Conservation (phyloP, 2,113 vertebrate species). For the Prunella himalayana region DNA sequence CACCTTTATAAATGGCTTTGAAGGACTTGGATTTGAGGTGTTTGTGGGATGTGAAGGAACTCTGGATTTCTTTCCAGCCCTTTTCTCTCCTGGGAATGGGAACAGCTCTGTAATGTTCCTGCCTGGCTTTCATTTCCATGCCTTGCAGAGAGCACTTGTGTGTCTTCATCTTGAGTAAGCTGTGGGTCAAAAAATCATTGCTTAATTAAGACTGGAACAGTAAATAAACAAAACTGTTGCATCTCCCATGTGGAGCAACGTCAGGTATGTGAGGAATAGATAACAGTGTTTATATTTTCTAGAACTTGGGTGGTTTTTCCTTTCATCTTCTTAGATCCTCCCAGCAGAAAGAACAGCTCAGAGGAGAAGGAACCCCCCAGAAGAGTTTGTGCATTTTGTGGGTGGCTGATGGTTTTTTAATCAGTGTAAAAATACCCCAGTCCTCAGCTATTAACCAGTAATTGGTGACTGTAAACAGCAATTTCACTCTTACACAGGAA, state of each 20-base stretch:
- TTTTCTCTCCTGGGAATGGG: neutral
- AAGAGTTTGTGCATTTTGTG: neutral
- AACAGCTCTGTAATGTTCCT: neutral
- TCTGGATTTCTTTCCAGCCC: neutral
- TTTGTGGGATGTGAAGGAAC: neutral
- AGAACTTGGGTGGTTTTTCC: neutral
- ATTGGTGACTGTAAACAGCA: neutral
- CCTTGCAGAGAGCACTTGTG: neutral
- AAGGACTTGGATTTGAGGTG: neutral
- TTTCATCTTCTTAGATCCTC: neutral
- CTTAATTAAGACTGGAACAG: constrained; percentile 20
- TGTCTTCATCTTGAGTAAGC: neutral
- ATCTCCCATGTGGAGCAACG: neutral
- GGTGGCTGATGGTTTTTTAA: neutral
- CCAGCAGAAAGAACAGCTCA: neutral
- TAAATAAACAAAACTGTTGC: neutral
- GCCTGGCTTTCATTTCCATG: neutral
- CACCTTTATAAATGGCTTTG: neutral
- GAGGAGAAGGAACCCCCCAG: neutral
- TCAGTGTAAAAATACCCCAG: neutral
- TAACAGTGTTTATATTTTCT: neutral
- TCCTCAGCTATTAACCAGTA: neutral
- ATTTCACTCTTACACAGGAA: neutral
- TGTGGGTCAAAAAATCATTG: neutral
- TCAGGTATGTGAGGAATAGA: neutral